These are phyloP conservation scores for Agrilus mali DNA, from an alignment of 2,888 invertebrate genomes.

Conservation along the genomic window DNA sequence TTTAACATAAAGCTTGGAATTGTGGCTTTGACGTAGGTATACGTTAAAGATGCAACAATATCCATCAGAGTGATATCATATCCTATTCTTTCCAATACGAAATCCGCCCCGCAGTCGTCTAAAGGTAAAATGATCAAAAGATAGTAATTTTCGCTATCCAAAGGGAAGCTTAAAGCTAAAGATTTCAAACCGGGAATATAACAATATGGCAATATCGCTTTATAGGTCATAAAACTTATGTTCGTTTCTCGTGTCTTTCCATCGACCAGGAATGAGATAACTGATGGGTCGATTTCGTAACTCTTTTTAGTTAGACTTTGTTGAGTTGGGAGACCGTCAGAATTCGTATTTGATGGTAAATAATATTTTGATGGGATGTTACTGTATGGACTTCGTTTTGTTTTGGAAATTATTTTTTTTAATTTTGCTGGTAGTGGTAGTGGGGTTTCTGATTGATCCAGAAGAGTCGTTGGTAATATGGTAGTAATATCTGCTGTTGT, in stretches of 20 bases:
- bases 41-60: constrained; percentile 53
- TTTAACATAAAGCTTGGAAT: constrained; percentile 71
- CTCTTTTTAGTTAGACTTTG: constrained; percentile 5
- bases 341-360: constrained; percentile 5
- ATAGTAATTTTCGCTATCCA: constrained; percentile 70
- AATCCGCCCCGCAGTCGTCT: constrained; percentile 44
- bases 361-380: constrained; percentile 1
- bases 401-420: too few species aligned
- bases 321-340: constrained; percentile 10
- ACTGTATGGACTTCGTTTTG: not conserved
- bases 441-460: too few species aligned
- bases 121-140: constrained; percentile 60
- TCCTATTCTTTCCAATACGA: constrained; percentile 51
- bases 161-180: constrained; percentile 59
- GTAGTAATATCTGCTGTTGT: too few species aligned
- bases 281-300: constrained; percentile 14
- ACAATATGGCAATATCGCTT: constrained; percentile 62
- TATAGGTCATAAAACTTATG: constrained; percentile 61
- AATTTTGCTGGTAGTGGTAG: too few species aligned
- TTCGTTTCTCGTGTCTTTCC: constrained; percentile 35
- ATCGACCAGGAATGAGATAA: constrained; percentile 29
- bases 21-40: constrained; percentile 60
- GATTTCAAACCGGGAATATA: constrained; percentile 61
- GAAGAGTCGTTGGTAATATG: too few species aligned
- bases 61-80: constrained; percentile 48